A percentile compares a stretch with the other conserved stretches of the same genome.
Evolutionary conservation across 2,113 vertebrate genomes (phyloP).

Genomic region (Glaucidium brasilianum): DNA sequence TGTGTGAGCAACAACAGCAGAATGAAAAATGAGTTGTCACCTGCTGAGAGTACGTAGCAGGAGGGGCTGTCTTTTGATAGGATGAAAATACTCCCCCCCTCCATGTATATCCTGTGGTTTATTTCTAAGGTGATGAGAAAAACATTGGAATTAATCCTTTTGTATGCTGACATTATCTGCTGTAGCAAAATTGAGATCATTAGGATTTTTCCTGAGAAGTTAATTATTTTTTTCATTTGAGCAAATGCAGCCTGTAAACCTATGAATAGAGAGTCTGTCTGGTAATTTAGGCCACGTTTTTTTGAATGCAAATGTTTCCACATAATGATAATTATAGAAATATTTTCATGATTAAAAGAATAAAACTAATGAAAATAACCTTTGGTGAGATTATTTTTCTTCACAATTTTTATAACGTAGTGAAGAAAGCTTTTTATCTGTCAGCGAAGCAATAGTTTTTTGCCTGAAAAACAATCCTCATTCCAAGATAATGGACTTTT

Average conservation of each 20-base stretch:
- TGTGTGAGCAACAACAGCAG: background rate
- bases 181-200: background rate
- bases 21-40: background rate
- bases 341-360: background rate
- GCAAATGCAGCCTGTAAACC: background rate
- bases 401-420: background rate
- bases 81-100: background rate
- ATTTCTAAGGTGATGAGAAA: background rate
- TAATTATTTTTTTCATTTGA: slow-evolving; percentile 44
- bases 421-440: slow-evolving; percentile 5
- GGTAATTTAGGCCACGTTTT: background rate
- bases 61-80: background rate
- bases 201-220: background rate
- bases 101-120: background rate
- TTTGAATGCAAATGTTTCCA: background rate
- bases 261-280: background rate
- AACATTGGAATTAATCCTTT: background rate
- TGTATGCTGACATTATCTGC: background rate
- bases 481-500: slow-evolving; percentile 4
- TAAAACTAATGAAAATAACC: background rate
- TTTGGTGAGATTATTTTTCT: background rate
- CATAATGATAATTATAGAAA: background rate
- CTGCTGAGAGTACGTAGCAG: background rate
- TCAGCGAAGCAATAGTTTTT: background rate
- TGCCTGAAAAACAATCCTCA: background rate